Evolutionary conservation across 2,888 invertebrate genomes (phyloP), one percentile per base, ranked within the genome.

Genomic region (Stegophylla sp.): DNA sequence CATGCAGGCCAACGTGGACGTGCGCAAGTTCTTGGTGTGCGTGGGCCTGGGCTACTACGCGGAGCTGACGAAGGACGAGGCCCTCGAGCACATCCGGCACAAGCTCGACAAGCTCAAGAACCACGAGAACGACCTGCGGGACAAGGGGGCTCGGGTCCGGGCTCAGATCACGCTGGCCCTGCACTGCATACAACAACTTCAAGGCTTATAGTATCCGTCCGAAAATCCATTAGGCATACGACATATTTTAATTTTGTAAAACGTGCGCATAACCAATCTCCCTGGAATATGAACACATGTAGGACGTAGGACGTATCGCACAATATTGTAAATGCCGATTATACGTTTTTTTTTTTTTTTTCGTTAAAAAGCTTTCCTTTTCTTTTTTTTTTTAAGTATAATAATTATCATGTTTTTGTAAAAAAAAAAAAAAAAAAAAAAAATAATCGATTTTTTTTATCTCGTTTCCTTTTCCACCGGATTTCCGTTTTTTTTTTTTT

Each of bases 161-260:
- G 91, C 93, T 0, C 91, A 93, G 85, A 94, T 95, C 71, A 94
- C 94, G 86, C 86, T 94, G 82, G 91, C 93, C 84, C 87, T 94
- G 26, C 88, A 93, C 85, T 92, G 91, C 59, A 89, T 94, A 28
- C 88, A 88, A 48, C 91, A 92, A 84, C 85, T 91, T 3, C 82
- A 82, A 61, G 75, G 75, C 7, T 20, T 82, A 17, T 76, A 26
- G 26, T 13, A 3, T 4, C 7, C 7, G 34, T 7, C 34, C 34
- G n/a, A n/a, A n/a, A n/a, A n/a, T n/a, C n/a, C n/a, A n/a, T n/a
- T n/a, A n/a, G n/a, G n/a, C n/a, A n/a, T n/a, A n/a, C n/a, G n/a
- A n/a, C n/a, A n/a, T n/a, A n/a, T n/a, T n/a, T n/a, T n/a, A n/a
- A n/a, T n/a, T n/a, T n/a, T n/a, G n/a, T n/a, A n/a, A n/a, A n/a